Conservation (phyloP, 2,797 vertebrate genomes). For the Lophius americanus region DNA sequence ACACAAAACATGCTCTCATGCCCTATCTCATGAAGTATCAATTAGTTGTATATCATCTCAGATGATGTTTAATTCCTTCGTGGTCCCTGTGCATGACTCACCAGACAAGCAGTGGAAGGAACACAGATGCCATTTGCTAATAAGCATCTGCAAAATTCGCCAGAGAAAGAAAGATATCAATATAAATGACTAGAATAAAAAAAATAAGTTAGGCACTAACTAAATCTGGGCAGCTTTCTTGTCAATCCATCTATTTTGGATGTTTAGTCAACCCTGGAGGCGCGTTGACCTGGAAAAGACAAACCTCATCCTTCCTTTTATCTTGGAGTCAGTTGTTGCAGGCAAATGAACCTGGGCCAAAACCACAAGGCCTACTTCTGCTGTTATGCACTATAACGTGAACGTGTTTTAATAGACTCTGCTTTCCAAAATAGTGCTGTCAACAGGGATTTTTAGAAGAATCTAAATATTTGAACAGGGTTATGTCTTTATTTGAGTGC, state of each 20-base stretch:
- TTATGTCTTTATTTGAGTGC: conserved; percentile 19
- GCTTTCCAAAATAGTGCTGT: conserved; percentile 46
- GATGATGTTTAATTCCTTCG: conserved; percentile 35
- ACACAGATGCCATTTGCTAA: conserved; percentile 19
- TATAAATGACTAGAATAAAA: conserved; percentile 39
- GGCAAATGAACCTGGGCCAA: conserved; percentile 63
- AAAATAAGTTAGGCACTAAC: conserved; percentile 48
- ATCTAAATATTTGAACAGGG: conserved; percentile 57
- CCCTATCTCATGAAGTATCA: conserved; percentile 25
- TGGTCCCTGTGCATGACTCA: conserved; percentile 45
- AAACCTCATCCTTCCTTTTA: conserved; percentile 71
- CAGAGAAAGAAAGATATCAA: conserved; percentile 34
- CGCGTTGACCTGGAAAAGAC: conserved; percentile 80
- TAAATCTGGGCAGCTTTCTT: conserved; percentile 62
- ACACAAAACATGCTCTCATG: conserved; percentile 12
- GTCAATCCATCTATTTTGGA: conserved; percentile 75
- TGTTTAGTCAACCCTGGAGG: conserved; percentile 76
- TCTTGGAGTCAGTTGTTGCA: conserved; percentile 68
- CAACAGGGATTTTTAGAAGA: conserved; percentile 37
- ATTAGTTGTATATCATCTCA: conserved; percentile 51
- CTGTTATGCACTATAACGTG: conserved; percentile 37
- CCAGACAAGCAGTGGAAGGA: conserved; percentile 30
- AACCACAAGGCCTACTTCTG: conserved; percentile 57
- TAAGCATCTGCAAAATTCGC: conserved; percentile 28
- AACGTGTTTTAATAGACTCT: conserved; percentile 10